These are phyloP conservation scores for Ophioderma brevispina DNA, from an alignment of 35 echinoderm and acorn worm genomes.

Conservation along the genomic window DNA sequence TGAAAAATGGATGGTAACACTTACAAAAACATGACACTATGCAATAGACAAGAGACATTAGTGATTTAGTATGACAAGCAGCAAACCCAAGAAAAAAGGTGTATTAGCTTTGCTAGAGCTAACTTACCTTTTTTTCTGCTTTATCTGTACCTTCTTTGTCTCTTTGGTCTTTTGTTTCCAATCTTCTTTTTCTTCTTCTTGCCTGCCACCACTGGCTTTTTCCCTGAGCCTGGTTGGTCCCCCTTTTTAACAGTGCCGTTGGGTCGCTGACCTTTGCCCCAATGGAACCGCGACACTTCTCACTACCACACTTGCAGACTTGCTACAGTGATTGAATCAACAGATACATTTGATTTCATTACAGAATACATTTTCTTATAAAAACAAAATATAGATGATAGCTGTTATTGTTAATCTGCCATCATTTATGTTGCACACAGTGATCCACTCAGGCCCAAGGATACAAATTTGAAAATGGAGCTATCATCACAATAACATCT, in stretches of 20 bases:
- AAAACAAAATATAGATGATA: too few relatives aligned
- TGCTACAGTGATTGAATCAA: conserved; percentile 80
- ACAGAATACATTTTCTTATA: too few relatives aligned
- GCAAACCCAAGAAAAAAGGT: background rate
- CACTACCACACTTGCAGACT: conserved; percentile 82
- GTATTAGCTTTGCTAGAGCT: background rate
- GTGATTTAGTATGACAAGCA: conserved; percentile 2
- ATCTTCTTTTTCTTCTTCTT: conserved; percentile 61
- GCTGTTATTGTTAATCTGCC: too few relatives aligned
- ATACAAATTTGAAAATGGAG: too few relatives aligned
- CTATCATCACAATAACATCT: too few relatives aligned
- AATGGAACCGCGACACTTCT: conserved; percentile 79
- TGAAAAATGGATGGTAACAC: too few relatives aligned
- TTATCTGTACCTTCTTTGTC: background rate
- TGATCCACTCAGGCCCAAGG: too few relatives aligned
- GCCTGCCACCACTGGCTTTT: conserved; percentile 45
- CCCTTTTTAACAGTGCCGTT: conserved; percentile 58
- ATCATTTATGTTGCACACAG: too few relatives aligned
- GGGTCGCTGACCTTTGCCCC: conserved; percentile 75
- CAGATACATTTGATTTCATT: too few relatives aligned
- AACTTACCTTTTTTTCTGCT: background rate
- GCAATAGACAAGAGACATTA: background rate
- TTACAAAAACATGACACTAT: too few relatives aligned
- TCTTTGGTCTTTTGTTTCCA: conserved; percentile 30
- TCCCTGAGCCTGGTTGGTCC: conserved; percentile 10